These are phyloP conservation scores for Myopa testacea DNA, from an alignment of 2,888 invertebrate genomes.

Conservation along the genomic window DNA sequence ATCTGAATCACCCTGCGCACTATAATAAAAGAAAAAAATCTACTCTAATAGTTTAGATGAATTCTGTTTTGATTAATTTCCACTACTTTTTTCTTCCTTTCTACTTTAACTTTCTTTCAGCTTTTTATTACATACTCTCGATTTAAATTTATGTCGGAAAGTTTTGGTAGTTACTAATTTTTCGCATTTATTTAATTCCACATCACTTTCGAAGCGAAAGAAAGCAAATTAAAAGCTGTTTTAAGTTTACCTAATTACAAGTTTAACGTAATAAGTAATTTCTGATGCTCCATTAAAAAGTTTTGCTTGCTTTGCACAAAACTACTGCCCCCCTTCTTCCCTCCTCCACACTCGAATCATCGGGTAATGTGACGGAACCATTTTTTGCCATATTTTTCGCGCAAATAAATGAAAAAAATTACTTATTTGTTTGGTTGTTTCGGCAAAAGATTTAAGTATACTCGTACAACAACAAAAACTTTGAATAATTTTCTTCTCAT, in stretches of 20 bases:
- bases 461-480: conserved; percentile 17
- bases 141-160: no score
- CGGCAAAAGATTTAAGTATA: neutral
- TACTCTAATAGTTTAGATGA: no score
- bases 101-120: no score
- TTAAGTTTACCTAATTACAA: neutral
- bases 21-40: no score
- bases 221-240: neutral
- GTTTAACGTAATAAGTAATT: neutral
- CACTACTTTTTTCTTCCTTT: no score
- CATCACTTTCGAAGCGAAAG: no score
- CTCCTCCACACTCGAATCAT: neutral
- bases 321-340: neutral
- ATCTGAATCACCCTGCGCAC: no score
- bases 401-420: conserved; percentile 5
- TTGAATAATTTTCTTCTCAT: conserved; percentile 26
- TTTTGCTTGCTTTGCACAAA: conserved; percentile 4
- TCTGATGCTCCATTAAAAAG: neutral
- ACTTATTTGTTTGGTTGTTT: neutral
- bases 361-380: no score
- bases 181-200: no score
- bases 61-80: no score
- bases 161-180: no score
- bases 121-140: no score
- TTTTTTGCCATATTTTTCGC: neutral